Evolutionary conservation across 2,888 invertebrate species (phyloP), one percentile per base, ranked within the genome.

Genomic region (Craniophora ligustri): DNA sequence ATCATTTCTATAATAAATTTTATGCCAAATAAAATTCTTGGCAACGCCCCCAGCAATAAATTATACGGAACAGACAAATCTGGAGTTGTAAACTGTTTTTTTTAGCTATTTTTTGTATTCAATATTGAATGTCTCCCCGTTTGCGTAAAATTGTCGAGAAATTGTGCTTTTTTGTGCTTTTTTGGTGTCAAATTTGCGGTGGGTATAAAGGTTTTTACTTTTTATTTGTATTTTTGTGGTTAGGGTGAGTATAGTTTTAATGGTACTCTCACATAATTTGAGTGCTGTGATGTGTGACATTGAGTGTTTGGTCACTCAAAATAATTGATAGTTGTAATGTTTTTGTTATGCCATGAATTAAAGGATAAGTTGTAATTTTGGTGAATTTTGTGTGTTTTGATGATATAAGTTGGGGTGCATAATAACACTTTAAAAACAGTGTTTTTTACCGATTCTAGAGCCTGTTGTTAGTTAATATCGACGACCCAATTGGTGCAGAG

Each of bases 11-110:
- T 77, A 85, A 88, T 86, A 86, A 81, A 91, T 91, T 89, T 86
- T 84, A 89, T 86, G 91, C 83, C 89, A 89, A 90, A 92, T 91
- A 91, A 89, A 91, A 89, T 86, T 84, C 74, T 72, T 63, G 82
- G 71, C 83, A 75, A 81, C 90, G 88, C 92, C 92, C 72, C 49
- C 28, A 51, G 70, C 66, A 76, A 87, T 88, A 83, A 81, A 78
- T 81, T 72, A 78, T 57, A 50, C 35, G 36, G 59, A 64, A 47
- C 19, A 51, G 67, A 71, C 67, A 66, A 69, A 72, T 76, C 67
- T 74, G 48, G 15, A 32, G 32, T 51, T 68, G 35, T 62, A 63
- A 44, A n/a, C n/a, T n/a, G 32, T 7, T 6, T 23, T 58, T 70
- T 65, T 62, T 73, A 65, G n/a, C 57, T 42, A 18, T 51, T 2